Evolutionary conservation across 2,113 vertebrate species (phyloP).

Genomic region (Aptenodytes patagonicus): DNA sequence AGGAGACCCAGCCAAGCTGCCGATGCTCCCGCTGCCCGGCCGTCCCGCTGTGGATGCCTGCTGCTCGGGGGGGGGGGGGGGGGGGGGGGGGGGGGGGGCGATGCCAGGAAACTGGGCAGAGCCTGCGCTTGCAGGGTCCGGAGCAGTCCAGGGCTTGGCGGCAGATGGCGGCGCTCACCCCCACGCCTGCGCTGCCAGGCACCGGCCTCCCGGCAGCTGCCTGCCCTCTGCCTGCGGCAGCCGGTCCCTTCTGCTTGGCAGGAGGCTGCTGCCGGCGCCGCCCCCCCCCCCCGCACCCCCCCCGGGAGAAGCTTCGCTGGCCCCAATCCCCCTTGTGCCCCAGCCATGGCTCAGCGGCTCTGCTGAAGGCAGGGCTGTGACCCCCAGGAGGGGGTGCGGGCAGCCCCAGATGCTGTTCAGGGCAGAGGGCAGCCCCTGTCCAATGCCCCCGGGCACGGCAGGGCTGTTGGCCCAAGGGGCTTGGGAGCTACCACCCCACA

Average conservation of each 20-base stretch:
- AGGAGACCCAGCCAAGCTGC: background rate
- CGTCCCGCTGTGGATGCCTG: background rate
- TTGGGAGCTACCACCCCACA: background rate
- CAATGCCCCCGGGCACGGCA: background rate
- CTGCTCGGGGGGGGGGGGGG: background rate
- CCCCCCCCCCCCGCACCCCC: fast-evolving
- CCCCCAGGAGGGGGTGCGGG: background rate
- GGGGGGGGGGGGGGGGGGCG: too few relatives aligned
- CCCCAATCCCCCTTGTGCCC: fast-evolving
- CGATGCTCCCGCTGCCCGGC: background rate
- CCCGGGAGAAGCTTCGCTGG: background rate
- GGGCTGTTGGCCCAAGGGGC: background rate
- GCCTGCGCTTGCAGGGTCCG: background rate
- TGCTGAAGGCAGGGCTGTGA: background rate
- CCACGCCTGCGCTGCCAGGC: background rate
- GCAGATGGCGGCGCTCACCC: fast-evolving
- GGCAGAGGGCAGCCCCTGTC: background rate
- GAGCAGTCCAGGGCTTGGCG: background rate
- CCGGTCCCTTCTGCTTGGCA: background rate
- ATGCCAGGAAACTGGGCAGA: background rate
- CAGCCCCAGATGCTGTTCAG: background rate
- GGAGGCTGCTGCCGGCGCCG: fast-evolving
- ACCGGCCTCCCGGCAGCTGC: background rate
- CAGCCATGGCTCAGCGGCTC: fast-evolving
- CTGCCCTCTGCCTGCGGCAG: background rate